Base-by-base conservation (phyloP, 2,888 invertebrate species). In the Leucoptera coffeella region DNA sequence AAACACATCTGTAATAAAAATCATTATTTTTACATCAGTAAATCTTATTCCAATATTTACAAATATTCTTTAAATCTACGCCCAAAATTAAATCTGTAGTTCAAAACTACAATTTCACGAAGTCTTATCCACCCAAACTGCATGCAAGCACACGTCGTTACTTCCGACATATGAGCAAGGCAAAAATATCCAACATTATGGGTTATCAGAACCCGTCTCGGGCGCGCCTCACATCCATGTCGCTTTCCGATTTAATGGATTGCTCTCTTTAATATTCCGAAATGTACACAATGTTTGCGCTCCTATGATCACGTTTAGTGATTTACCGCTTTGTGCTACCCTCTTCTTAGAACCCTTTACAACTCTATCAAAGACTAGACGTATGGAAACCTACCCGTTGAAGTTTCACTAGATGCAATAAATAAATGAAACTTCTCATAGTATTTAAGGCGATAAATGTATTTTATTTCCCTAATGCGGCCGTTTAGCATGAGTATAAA, bases 91-190 rank as follows among this genome's bases (percentile, higher is more conserved):
- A n/a, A n/a, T n/a, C n/a, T n/a, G n/a, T n/a, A n/a, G n/a, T n/a
- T n/a, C n/a, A n/a, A n/a, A n/a, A n/a, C n/a, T n/a, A n/a, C n/a
- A n/a, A n/a, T n/a, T n/a, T n/a, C n/a, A n/a, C n/a, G n/a, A n/a
- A n/a, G 13, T 11, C 41, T 32, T 48, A 41, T 65, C 62, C 51
- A 46, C 36, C 43, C 32, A n/a, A 12, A 13, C 9, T 35, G 33
- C 43, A 30, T 43, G 41, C 46, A 38, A 30, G 41, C 44, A 57
- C 60, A 50, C 58, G 50, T 61, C 65, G 67, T 69, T 69, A 69
- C 69, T 67, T 65, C 61, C 69, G 58, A 67, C 65, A 61, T 69
- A 67, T n/a, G 67, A 67, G 65, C 62, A 65, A 59, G 57, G 62
- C 60, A 65, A 62, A n/a, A 69, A 69, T 69, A 69, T 67, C 65